These are phyloP conservation scores for Amazona vittata DNA, from an alignment of 2,113 vertebrate genomes.

Conservation along the genomic window DNA sequence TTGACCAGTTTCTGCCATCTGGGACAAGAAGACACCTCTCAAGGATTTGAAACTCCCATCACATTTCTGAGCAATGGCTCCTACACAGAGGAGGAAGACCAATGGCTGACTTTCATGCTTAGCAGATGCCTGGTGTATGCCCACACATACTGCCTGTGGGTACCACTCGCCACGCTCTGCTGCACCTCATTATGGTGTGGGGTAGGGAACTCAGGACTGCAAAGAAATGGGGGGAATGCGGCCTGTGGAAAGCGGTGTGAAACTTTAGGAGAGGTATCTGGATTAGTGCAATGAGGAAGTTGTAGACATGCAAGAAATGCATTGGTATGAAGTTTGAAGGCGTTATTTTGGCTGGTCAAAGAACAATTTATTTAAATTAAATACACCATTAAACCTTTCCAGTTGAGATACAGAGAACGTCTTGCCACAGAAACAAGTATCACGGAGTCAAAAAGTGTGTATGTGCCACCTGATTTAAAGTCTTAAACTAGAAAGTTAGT, in stretches of 20 bases:
- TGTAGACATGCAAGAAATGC: neutral
- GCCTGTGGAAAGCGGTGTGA: accelerated
- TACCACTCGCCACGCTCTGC: accelerated
- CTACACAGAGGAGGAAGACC: neutral
- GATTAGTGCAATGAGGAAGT: neutral
- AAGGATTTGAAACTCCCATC: neutral
- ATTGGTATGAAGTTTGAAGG: neutral
- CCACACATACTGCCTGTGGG: neutral
- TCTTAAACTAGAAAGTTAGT: neutral
- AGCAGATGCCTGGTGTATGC: neutral
- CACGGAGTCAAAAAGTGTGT: neutral
- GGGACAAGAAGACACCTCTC: neutral
- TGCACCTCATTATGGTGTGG: neutral
- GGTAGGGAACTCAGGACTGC: neutral
- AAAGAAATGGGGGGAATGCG: neutral
- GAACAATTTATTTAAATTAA: neutral
- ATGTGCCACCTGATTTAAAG: neutral
- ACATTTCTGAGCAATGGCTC: neutral
- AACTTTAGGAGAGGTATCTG: neutral
- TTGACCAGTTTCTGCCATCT: neutral
- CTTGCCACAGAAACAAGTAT: neutral
- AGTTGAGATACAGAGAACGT: neutral
- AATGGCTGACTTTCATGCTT: neutral
- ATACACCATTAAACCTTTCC: neutral
- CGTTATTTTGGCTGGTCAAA: neutral